Conservation (phyloP, 2,113 vertebrate species). For the Gambusia holbrooki region DNA sequence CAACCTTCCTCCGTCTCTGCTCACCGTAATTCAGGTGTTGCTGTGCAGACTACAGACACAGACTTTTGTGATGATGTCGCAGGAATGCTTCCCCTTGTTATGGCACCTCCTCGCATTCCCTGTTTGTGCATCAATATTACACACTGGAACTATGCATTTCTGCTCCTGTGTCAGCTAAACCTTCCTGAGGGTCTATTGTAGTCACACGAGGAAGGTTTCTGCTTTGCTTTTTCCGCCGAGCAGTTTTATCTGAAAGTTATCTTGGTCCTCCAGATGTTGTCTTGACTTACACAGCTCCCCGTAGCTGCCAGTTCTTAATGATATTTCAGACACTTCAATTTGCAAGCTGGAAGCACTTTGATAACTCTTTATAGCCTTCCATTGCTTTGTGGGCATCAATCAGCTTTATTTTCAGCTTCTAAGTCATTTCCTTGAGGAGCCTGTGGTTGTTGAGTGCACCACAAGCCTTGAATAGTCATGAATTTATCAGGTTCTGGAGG, state of each 20-base stretch:
- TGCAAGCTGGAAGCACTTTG: slow-evolving; percentile 37
- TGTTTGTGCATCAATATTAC: slow-evolving; percentile 19
- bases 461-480: slow-evolving; percentile 6
- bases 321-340: slow-evolving; percentile 32
- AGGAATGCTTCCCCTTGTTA: neutral
- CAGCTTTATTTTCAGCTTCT: slow-evolving; percentile 24
- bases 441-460: slow-evolving; percentile 9
- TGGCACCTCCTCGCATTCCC: slow-evolving; percentile 5
- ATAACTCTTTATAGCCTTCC: slow-evolving; percentile 24
- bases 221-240: slow-evolving; percentile 2
- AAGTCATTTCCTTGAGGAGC: slow-evolving; percentile 23
- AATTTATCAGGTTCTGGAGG: slow-evolving; percentile 2
- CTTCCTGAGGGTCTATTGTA: slow-evolving; percentile 11
- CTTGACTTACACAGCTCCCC: slow-evolving; percentile 28
- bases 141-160: slow-evolving; percentile 12
- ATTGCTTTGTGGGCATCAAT: slow-evolving; percentile 21
- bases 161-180: slow-evolving; percentile 20
- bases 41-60: slow-evolving; percentile 4
- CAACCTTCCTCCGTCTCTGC: slow-evolving; percentile 1
- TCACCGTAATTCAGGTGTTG: neutral
- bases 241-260: slow-evolving; percentile 39
- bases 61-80: slow-evolving; percentile 12
- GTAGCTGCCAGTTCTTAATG: slow-evolving; percentile 31
- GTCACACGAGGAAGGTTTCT: neutral
- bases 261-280: slow-evolving; percentile 26